Evolutionary conservation across 2,888 invertebrate species (phyloP), one percentile per base, ranked within the genome.

Genomic region (Ophion obscuratus): DNA sequence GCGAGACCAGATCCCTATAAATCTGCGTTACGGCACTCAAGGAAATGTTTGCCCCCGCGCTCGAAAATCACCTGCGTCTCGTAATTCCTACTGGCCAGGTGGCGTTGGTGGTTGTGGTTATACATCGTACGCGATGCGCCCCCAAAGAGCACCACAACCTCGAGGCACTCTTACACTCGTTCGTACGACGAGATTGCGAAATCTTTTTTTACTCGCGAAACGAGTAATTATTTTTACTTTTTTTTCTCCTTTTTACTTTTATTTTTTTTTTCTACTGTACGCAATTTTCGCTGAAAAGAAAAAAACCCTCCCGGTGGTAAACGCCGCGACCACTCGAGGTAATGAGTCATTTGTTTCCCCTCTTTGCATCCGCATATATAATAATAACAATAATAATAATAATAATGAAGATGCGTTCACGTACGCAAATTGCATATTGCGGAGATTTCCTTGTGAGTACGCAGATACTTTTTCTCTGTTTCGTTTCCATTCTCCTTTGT

Each of bases 51-150:
- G 53, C 53, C 53, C 53, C 57, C 24, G 27, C 20, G 75, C 70
- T 83, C 83, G 83, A 75, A 59, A 86, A 83, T 61, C 87, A 83
- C 70, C 81, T 83, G 87, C 75, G 61, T 44, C 62, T 57, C 59
- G 62, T 64, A 71, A 83, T 83, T 85, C 62, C 73, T 70, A 78
- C 76, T 62, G 57, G 75, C 80, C 87, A 85, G 85, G 85, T 87
- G 81, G 53, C 11, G 47, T 1, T 53, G 53, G 53, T 53, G 53
- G 53, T 53, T 53, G 53, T 11, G 53, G 53, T 53, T 53, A 14
- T 53, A 14, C 64, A 77, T 53, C 17, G 47, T 27, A 53, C 1
- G 53, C 24, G 24, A 7, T 64, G 64, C 31, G 47, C 24, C n/a
- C 53, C 14, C 27, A 47, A 70, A 27, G 53, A 24, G 57, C 71